Conservation (phyloP, 1,140 invertebrate species). For the Orchesella cincta region DNA sequence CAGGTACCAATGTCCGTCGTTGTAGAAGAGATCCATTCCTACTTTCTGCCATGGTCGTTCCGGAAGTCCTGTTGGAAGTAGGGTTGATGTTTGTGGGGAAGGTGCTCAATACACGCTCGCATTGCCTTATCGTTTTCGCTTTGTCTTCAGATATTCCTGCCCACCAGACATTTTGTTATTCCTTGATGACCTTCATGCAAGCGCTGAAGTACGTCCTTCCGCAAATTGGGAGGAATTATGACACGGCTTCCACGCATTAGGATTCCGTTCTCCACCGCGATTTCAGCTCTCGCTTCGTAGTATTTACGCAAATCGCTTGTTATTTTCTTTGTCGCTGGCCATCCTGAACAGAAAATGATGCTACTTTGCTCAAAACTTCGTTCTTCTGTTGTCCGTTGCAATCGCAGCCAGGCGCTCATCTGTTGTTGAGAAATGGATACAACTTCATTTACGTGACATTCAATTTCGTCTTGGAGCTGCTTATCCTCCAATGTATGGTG, state of each 20-base stretch:
- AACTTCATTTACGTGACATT: neutral
- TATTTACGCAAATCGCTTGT: neutral
- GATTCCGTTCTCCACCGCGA: neutral
- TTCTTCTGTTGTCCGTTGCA: conserved; percentile 22
- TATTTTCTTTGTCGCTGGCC: neutral
- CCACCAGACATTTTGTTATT: conserved; percentile 32
- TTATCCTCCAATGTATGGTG: neutral
- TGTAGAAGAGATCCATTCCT: conserved; percentile 28
- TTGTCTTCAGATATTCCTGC: conserved; percentile 21
- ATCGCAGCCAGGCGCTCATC: conserved; percentile 27
- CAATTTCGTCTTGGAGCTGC: conserved; percentile 19
- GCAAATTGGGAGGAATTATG: neutral
- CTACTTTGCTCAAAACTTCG: neutral
- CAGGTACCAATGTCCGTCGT: neutral
- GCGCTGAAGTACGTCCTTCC: neutral
- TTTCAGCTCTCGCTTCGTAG: neutral
- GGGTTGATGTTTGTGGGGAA: neutral
- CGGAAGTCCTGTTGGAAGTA: conserved; percentile 23
- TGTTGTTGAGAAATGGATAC: neutral
- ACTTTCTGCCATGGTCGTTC: conserved; percentile 31
- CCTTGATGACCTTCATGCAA: conserved; percentile 34
- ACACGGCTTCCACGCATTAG: neutral
- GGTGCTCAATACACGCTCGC: conserved; percentile 24
- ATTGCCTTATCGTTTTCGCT: neutral
- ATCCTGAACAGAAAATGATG: neutral